A percentile compares a stretch with the other conserved stretches of the same genome.
These are phyloP conservation scores for Isaurus tuberculatus DNA, from an alignment of 92 coral and sea anemone species.

Conservation along the genomic window DNA sequence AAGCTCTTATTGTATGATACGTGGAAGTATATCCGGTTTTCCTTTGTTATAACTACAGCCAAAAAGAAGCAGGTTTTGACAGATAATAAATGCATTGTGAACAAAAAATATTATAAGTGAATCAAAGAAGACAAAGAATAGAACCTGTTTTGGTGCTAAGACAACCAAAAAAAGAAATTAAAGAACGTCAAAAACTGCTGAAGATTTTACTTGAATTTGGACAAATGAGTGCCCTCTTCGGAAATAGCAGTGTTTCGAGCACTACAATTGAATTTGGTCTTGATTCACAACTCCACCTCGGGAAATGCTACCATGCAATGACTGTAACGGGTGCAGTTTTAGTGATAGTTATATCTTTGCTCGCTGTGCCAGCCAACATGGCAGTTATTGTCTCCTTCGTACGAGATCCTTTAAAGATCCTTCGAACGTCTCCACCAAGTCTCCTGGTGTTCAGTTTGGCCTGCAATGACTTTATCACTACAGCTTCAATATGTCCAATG, in stretches of 20 bases:
- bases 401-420: constrained; percentile 19
- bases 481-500: neutral
- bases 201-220: no score
- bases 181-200: no score
- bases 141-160: no score
- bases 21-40: no score
- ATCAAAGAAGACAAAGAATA: no score
- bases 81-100: no score
- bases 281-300: neutral
- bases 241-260: constrained; percentile 8
- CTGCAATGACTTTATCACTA: constrained; percentile 1
- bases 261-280: neutral
- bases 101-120: no score
- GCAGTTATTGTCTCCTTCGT: constrained; percentile 1
- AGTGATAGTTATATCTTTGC: neutral
- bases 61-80: no score
- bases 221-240: no score
- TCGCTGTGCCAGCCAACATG: constrained; percentile 16
- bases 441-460: constrained; percentile 25
- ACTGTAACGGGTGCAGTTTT: neutral
- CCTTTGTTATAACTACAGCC: no score
- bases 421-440: constrained; percentile 16
- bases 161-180: no score
- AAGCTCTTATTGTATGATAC: no score
- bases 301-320: neutral